Conservation (phyloP, 2,797 vertebrate genomes). For the Tiaroga cobitis region DNA sequence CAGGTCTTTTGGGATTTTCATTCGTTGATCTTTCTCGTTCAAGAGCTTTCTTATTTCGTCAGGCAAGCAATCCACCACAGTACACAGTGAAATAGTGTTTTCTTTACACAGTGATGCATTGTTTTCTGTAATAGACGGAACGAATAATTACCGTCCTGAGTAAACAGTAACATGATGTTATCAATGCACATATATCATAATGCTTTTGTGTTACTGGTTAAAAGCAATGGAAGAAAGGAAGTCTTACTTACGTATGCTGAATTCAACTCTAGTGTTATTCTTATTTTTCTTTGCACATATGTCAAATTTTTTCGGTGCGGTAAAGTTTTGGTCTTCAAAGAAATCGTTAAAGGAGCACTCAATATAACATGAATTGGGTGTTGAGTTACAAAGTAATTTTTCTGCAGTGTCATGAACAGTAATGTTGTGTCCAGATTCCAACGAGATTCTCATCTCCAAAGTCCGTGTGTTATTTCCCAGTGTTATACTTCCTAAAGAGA, state of each 20-base stretch:
- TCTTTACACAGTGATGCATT: neutral
- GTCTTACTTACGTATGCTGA: neutral
- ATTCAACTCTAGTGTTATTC: fast-evolving
- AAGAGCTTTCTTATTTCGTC: fast-evolving
- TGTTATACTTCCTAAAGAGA: neutral
- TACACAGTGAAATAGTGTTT: neutral
- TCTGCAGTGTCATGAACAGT: fast-evolving
- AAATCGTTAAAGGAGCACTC: neutral
- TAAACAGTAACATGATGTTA: neutral
- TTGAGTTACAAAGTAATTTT: fast-evolving
- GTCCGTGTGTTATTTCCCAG: fast-evolving
- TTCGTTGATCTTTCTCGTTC: fast-evolving
- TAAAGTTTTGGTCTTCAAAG: fast-evolving
- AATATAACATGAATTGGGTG: fast-evolving
- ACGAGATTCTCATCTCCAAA: neutral
- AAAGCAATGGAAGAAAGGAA: neutral
- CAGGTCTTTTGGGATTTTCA: neutral
- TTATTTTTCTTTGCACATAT: fast-evolving
- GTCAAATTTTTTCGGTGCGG: fast-evolving
- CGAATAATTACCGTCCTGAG: neutral
- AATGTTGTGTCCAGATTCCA: fast-evolving
- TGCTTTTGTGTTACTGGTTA: neutral
- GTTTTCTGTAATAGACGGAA: neutral
- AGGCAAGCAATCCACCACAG: neutral
- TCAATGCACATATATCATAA: neutral